phyloP scores from a whole-genome alignment of 2,797 vertebrate species.

The Melanotaenia trifasciata region DNA sequence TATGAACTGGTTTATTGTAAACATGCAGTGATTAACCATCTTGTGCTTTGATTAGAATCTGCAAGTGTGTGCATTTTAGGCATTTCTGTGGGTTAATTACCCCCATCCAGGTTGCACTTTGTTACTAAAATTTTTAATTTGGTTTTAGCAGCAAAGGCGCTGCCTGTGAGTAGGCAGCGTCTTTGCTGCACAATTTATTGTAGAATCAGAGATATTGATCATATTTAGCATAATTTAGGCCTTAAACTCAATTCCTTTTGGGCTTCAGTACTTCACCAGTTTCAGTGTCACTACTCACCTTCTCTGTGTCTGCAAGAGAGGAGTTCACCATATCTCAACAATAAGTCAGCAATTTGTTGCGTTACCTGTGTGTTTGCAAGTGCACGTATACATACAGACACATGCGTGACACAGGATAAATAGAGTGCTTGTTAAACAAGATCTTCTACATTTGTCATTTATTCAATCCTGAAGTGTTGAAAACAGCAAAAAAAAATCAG shows the following conservation, averaged over 20 bases:
- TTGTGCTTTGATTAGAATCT: not conserved
- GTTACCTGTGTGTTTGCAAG: not conserved
- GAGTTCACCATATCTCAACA: not conserved
- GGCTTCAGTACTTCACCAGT: too few relatives aligned
- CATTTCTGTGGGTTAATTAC: too few relatives aligned
- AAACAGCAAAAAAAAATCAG: slow-evolving; percentile 1
- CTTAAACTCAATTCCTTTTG: too few relatives aligned
- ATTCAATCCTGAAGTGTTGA: not conserved
- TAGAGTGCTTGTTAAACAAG: slow-evolving; percentile 1
- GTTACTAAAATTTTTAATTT: too few relatives aligned
- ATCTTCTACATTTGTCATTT: not conserved
- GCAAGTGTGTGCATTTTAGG: not conserved
- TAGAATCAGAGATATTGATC: not conserved
- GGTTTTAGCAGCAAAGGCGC: too few relatives aligned
- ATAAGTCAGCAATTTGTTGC: not conserved
- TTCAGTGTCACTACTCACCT: not conserved
- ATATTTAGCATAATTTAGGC: not conserved
- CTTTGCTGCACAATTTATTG: not conserved
- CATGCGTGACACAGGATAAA: not conserved
- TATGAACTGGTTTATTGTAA: not conserved
- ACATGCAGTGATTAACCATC: not conserved
- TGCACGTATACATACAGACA: too few relatives aligned
- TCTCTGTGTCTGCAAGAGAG: not conserved
- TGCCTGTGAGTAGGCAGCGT: too few relatives aligned
- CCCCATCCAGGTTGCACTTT: too few relatives aligned